A percentile compares a stretch with the other conserved stretches of the same genome.
Conservation (phyloP, 2,888 invertebrate species). For the Stramonita haemastoma region DNA sequence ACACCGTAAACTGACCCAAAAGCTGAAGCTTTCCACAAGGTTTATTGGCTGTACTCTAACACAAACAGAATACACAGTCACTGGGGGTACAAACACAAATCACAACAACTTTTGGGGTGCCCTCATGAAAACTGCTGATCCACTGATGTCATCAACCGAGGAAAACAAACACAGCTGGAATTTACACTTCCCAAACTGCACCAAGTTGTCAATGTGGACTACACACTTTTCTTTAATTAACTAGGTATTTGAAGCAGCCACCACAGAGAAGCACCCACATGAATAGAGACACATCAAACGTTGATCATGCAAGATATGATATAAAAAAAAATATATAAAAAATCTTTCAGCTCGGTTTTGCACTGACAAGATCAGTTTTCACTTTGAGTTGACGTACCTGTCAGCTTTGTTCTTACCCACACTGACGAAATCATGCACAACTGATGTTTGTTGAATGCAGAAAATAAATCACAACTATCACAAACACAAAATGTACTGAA, state of each 20-base stretch:
- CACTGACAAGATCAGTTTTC: background rate
- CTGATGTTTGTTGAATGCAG: conserved; percentile 6
- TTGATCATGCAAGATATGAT: conserved; percentile 24
- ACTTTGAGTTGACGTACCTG: background rate
- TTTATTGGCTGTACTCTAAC: conserved; percentile 40
- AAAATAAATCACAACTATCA: conserved; percentile 4
- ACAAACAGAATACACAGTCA: conserved; percentile 29
- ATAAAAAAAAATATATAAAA: background rate
- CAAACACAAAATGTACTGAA: conserved; percentile 11
- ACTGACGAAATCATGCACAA: conserved; percentile 36
- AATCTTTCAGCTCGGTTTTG: background rate
- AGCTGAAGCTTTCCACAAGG: conserved; percentile 20
- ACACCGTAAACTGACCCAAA: background rate
- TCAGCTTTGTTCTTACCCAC: background rate
- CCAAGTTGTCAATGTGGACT: background rate
- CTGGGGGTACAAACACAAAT: conserved; percentile 27
- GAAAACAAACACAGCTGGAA: no score
- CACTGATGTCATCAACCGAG: background rate
- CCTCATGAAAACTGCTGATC: background rate
- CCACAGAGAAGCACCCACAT: background rate
- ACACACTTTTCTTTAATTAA: background rate
- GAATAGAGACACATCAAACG: conserved; percentile 9
- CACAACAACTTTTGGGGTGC: conserved; percentile 11
- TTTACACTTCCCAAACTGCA: background rate
- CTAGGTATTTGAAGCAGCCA: background rate